phyloP scores from a whole-genome alignment of 2,888 invertebrate genomes.

The Amphipoea lucens region DNA sequence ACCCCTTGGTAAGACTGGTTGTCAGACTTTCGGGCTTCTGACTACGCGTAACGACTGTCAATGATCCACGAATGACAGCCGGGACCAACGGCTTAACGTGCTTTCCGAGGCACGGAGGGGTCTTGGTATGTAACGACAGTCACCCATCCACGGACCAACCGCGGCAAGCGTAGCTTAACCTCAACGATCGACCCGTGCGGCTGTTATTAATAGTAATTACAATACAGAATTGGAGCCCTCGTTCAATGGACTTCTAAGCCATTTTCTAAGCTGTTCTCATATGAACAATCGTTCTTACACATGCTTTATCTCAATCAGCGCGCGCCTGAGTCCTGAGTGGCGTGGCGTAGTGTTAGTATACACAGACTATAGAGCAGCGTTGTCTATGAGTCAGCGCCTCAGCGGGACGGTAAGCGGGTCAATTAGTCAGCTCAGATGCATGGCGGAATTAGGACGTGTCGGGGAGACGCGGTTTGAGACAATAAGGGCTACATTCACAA shows the following conservation, averaged over 20 bases:
- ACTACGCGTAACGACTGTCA: too few relatives aligned
- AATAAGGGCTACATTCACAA: background rate
- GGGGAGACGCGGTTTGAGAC: background rate
- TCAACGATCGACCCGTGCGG: too few relatives aligned
- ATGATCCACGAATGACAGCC: too few relatives aligned
- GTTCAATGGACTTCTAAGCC: background rate
- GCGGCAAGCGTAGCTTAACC: too few relatives aligned
- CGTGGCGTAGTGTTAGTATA: conserved; percentile 4
- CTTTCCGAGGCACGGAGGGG: too few relatives aligned
- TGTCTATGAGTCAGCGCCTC: conserved; percentile 31
- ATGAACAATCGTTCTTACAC: conserved; percentile 16
- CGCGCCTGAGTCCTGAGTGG: conserved; percentile 21
- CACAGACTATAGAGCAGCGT: background rate
- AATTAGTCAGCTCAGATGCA: conserved; percentile 33
- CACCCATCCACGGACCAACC: too few relatives aligned
- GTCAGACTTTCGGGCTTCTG: too few relatives aligned
- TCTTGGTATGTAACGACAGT: too few relatives aligned
- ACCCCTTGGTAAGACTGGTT: too few relatives aligned
- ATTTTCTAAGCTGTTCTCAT: background rate
- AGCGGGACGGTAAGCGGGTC: conserved; percentile 47
- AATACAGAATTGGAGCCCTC: background rate
- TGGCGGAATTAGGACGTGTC: background rate
- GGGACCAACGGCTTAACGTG: too few relatives aligned
- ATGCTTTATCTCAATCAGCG: conserved; percentile 50
- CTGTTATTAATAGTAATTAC: background rate